Base-by-base conservation (phyloP, 1,140 invertebrate genomes). In the Drosophila tropicalis region DNA sequence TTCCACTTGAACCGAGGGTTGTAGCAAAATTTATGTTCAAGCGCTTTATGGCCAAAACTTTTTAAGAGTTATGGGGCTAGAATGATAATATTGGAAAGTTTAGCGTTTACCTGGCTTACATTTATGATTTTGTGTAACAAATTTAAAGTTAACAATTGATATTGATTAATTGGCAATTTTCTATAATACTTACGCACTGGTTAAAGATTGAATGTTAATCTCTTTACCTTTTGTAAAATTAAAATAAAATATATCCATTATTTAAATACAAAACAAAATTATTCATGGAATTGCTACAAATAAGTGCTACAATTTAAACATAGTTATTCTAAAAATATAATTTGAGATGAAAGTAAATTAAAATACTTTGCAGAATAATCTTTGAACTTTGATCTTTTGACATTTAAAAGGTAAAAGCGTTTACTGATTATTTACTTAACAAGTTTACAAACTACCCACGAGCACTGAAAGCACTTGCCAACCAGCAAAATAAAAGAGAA, bases 381-480 rank as follows among this genome's bases (percentile, higher is more conserved):
- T 25, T 25, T 25, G 4, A 29, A 1, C 5, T 29, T 29, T 29
- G 25, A 1, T 29, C 0, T 41, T 41, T 41, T 41, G 39, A 41
- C 12, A 4, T 41, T 13, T 13, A n/a, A 13, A 41, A 7, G 13
- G 5, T 5, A 29, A 29, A 29, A 5, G 5, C 29, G 5, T 29
- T 6, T 29, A 6, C 1, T 29, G 29, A 29, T 29, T 29, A 29
- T 29, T 29, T 6, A 6, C 29, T 29, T 29, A 6, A 29, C 29
- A 29, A 68, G n/a, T 63, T 64, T 25, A 36, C 17, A 15, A 68
- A 19, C 67, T 25, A 13, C 67, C 62, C 67, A 51, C 67, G 60
- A 29, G 9, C 65, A 36, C 47, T 54, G 29, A 17, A 62, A 19
- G 66, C 66, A 61, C 29, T 67, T 32, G 40, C 41, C 19, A 60